Evolutionary conservation across 1,140 invertebrate genomes (phyloP).

Genomic region (Bombus polaris): DNA sequence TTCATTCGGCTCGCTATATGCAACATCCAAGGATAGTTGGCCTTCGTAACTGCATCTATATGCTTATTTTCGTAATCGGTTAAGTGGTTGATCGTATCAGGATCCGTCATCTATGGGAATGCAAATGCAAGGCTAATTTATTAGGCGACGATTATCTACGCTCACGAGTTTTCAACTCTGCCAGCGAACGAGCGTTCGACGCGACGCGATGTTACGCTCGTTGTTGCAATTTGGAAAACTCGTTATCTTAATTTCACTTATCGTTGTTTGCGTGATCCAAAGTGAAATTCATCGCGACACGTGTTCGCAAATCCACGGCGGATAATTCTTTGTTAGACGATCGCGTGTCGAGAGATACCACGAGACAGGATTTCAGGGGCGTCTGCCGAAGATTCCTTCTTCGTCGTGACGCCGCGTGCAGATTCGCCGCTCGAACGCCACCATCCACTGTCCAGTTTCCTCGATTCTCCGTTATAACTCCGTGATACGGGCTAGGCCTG

Average conservation of each 20-base stretch:
- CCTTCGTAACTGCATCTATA: slow-evolving; percentile 86
- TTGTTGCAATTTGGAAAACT: too few relatives aligned
- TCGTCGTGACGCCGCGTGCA: slow-evolving; percentile 57
- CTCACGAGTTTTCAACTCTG: neutral
- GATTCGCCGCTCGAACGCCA: slow-evolving; percentile 54
- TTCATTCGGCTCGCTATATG: slow-evolving; percentile 84
- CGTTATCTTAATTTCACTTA: neutral
- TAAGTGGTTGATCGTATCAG: slow-evolving; percentile 85
- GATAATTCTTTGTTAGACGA: neutral
- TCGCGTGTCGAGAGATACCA: slow-evolving; percentile 55
- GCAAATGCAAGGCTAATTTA: slow-evolving; percentile 19
- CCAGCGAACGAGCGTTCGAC: neutral
- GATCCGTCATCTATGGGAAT: slow-evolving; percentile 81
- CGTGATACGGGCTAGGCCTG: slow-evolving; percentile 57
- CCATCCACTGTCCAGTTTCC: slow-evolving; percentile 67
- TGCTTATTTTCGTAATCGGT: slow-evolving; percentile 84
- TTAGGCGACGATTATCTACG: neutral
- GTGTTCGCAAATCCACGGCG: neutral
- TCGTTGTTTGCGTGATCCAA: neutral
- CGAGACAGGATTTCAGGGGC: slow-evolving; percentile 69
- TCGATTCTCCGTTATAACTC: slow-evolving; percentile 62
- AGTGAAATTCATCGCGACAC: neutral
- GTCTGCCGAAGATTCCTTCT: slow-evolving; percentile 67
- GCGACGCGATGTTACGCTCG: neutral
- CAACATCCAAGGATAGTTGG: slow-evolving; percentile 84